A percentile compares a stretch with the other conserved stretches of the same genome.
Conservation (phyloP, 1,140 invertebrate genomes). For the Chymomyza costata region DNA sequence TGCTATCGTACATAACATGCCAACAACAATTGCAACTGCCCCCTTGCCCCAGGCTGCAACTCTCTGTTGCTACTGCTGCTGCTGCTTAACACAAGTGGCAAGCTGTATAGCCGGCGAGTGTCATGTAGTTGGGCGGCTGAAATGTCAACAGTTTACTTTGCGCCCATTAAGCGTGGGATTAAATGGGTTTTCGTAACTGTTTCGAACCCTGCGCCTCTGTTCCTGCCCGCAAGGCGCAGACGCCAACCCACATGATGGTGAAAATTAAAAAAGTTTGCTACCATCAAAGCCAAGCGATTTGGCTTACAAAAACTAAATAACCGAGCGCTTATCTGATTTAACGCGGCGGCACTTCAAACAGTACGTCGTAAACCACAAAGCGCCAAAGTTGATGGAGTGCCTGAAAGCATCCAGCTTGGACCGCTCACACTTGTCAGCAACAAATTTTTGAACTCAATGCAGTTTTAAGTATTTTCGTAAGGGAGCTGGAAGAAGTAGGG, state of each 20-base stretch:
- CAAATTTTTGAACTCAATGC: constrained; percentile 57
- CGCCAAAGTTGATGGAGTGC: constrained; percentile 62
- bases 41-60: not conserved
- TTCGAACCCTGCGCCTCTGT: constrained; percentile 25
- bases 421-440: constrained; percentile 55
- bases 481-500: constrained; percentile 17
- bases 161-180: constrained; percentile 64
- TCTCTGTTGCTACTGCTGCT: not conserved
- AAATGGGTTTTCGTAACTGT: constrained; percentile 59
- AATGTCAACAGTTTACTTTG: constrained; percentile 72
- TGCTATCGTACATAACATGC: not conserved
- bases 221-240: not conserved
- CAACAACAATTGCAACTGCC: not conserved
- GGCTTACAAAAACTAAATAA: constrained; percentile 8
- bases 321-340: constrained; percentile 61
- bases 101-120: constrained; percentile 19
- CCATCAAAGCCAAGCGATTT: too few species aligned
- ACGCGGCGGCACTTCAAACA: constrained; percentile 28
- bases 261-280: constrained; percentile 47
- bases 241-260: constrained; percentile 7
- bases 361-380: too few species aligned
- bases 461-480: too few species aligned
- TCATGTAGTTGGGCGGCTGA: constrained; percentile 54
- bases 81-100: too few species aligned
- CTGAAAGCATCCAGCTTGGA: constrained; percentile 61